These are phyloP conservation scores for Heterochromis multidens DNA, from an alignment of 2,113 vertebrate species.

Conservation along the genomic window DNA sequence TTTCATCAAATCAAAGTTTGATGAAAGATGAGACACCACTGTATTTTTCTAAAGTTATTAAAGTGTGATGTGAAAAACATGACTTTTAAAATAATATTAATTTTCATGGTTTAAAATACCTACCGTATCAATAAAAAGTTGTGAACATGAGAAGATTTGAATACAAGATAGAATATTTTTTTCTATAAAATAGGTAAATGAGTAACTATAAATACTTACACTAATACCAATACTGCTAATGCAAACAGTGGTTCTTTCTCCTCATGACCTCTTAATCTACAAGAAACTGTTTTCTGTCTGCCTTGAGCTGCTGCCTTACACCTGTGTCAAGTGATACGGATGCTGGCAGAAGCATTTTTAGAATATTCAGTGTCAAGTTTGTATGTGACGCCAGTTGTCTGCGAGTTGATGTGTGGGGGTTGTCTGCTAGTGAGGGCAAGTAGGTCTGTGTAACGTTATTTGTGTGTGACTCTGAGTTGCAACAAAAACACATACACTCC, in stretches of 20 bases:
- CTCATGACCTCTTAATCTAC: background rate
- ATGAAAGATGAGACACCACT: background rate
- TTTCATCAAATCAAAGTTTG: background rate
- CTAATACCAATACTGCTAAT: background rate
- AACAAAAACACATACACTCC: background rate
- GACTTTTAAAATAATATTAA: background rate
- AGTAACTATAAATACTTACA: background rate
- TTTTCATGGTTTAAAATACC: too few species aligned
- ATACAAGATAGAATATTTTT: background rate
- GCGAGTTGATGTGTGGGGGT: background rate
- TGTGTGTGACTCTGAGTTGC: background rate
- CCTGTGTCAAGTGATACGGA: background rate
- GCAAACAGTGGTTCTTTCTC: background rate
- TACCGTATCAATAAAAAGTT: too few species aligned
- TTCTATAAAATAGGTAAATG: background rate
- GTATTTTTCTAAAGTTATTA: background rate
- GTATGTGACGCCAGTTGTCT: background rate
- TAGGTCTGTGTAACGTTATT: background rate
- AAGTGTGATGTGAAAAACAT: background rate
- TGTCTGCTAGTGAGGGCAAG: background rate
- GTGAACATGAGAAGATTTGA: too few species aligned
- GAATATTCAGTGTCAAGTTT: conserved; percentile 4
- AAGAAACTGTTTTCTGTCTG: background rate
- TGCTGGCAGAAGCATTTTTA: background rate
- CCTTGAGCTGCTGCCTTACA: background rate